Conservation (phyloP, 2,113 vertebrate genomes). For the Natator depressus region DNA sequence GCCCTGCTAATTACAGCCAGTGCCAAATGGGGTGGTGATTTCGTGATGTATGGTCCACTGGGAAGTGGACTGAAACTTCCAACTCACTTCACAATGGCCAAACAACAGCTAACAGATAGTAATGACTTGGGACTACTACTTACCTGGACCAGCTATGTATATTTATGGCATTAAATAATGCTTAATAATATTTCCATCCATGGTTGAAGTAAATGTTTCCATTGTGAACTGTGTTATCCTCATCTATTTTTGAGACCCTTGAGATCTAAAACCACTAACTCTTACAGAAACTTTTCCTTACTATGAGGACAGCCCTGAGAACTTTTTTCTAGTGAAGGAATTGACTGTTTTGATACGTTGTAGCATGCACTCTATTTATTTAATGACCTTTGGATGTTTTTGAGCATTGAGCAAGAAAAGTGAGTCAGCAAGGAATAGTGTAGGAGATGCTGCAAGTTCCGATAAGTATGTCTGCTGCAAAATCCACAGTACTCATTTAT, state of each 20-base stretch:
- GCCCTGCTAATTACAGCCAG: neutral
- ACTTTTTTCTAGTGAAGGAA: neutral
- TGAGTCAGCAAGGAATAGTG: neutral
- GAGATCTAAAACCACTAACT: neutral
- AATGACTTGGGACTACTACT: neutral
- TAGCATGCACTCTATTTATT: neutral
- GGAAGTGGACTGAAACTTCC: rapidly evolving
- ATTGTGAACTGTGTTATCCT: neutral
- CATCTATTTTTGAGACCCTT: neutral
- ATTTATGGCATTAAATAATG: neutral
- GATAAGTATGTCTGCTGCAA: neutral
- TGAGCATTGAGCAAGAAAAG: neutral
- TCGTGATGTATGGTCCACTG: neutral
- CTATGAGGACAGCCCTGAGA: neutral
- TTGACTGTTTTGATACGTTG: neutral
- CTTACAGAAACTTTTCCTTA: neutral
- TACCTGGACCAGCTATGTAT: neutral
- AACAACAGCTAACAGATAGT: neutral
- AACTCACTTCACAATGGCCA: rapidly evolving
- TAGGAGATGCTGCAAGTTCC: neutral
- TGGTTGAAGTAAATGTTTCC: neutral
- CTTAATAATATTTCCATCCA: neutral
- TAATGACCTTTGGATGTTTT: neutral
- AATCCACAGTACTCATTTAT: neutral
- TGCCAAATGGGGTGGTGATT: rapidly evolving